Evolutionary conservation across 2,113 vertebrate species (phyloP).

Genomic region (Podarcis cretensis): DNA sequence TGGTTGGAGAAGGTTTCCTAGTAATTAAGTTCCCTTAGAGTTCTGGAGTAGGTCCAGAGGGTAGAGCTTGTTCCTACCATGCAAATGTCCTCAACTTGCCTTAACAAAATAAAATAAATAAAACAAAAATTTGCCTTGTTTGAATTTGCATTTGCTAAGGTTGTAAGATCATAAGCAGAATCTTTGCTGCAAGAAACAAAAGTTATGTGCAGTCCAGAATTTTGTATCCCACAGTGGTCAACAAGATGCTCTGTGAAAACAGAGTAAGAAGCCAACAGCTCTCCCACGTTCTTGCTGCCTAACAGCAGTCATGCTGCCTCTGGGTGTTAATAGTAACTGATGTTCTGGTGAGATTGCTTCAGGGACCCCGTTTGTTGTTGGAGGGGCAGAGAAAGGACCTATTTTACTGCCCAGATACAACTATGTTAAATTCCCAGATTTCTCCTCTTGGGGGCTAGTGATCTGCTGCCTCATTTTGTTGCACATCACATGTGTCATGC

Average conservation of each 20-base stretch:
- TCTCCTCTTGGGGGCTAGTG: background rate
- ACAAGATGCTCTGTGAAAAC: background rate
- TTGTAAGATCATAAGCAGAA: background rate
- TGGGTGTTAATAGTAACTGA: background rate
- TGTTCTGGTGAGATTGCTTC: background rate
- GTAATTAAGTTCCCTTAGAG: background rate
- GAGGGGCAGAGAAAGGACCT: background rate
- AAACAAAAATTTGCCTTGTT: background rate
- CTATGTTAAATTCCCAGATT: background rate
- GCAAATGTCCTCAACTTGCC: too few relatives aligned
- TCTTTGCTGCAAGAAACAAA: background rate
- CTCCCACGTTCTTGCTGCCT: background rate
- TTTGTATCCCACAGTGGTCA: too few relatives aligned
- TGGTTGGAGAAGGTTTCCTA: background rate
- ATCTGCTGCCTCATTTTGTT: background rate
- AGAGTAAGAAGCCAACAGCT: background rate
- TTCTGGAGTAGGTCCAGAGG: background rate
- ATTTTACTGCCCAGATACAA: background rate
- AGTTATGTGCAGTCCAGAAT: background rate
- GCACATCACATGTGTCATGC: background rate
- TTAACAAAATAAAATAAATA: background rate
- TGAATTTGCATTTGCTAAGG: background rate
- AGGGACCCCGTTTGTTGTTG: background rate
- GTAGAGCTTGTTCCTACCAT: background rate
- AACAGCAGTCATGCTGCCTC: background rate